A percentile compares a stretch with the other conserved stretches of the same genome.
Conservation (phyloP, 2,888 invertebrate genomes). For the Spodoptera picta region DNA sequence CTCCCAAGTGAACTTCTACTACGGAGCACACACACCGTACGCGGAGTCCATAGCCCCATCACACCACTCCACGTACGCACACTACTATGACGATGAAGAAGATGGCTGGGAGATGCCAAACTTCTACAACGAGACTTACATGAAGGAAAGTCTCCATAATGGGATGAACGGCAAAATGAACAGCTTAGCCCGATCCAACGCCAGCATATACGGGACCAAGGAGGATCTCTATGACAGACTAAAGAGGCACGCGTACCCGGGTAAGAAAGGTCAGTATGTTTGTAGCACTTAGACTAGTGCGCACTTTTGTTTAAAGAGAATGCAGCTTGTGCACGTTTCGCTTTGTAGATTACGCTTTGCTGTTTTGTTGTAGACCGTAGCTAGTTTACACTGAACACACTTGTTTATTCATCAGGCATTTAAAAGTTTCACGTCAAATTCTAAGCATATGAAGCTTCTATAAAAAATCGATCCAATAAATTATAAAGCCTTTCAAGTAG, state of each 20-base stretch:
- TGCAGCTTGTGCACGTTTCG: constrained; percentile 64
- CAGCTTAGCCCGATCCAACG: constrained; percentile 97
- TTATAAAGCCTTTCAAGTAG: no score
- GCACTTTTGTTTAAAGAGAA: constrained; percentile 64
- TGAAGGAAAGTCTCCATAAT: constrained; percentile 97
- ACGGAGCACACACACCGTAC: constrained; percentile 97
- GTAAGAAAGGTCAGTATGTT: constrained; percentile 95
- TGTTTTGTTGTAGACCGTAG: constrained; percentile 16
- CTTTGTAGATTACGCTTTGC: constrained; percentile 38
- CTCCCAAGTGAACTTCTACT: constrained; percentile 98
- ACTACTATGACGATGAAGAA: constrained; percentile 98
- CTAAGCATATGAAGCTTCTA: no score
- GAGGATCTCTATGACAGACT: constrained; percentile 98
- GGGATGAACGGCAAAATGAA: constrained; percentile 96
- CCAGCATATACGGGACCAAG: constrained; percentile 97
- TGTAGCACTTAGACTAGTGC: constrained; percentile 81
- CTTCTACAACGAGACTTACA: constrained; percentile 98
- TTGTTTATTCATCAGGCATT: not conserved
- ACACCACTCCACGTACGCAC: constrained; percentile 98
- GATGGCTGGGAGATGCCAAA: constrained; percentile 99
- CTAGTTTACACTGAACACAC: not conserved
- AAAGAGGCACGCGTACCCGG: constrained; percentile 97
- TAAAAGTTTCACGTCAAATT: no score
- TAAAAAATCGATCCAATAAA: no score
- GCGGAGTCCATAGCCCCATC: constrained; percentile 98